A percentile compares a stretch with the other conserved stretches of the same genome.
These are phyloP conservation scores for Podarcis siculus DNA, from an alignment of 2,797 vertebrate species.

Conservation along the genomic window DNA sequence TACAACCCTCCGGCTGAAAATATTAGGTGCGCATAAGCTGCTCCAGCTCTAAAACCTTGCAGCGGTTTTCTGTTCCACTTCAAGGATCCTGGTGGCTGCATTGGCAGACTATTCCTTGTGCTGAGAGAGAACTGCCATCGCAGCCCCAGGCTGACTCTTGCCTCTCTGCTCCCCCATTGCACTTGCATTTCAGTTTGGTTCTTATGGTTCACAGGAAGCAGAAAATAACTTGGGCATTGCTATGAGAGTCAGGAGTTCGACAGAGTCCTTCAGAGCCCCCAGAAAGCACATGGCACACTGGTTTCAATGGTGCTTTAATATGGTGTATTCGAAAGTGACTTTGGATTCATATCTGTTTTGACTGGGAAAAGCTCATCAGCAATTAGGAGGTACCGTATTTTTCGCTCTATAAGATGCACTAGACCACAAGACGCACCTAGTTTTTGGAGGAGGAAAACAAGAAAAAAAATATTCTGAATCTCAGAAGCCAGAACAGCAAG, in stretches of 20 bases:
- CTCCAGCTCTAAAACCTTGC: background rate
- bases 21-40: rapidly evolving
- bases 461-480: no score
- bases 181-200: slow-evolving; percentile 2
- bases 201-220: background rate
- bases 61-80: background rate
- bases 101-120: background rate
- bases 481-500: no score
- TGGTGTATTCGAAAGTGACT: background rate
- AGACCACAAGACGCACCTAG: no score
- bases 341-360: background rate
- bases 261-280: background rate
- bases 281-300: background rate
- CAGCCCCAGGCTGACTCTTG: background rate
- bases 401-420: no score
- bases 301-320: slow-evolving; percentile 1
- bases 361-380: background rate
- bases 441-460: no score
- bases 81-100: background rate
- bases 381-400: slow-evolving; percentile 33
- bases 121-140: background rate
- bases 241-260: background rate
- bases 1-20: background rate
- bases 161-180: background rate
- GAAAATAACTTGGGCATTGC: background rate